Evolutionary conservation across 2,888 invertebrate species (phyloP).

Genomic region (Parasteatoda lunata): DNA sequence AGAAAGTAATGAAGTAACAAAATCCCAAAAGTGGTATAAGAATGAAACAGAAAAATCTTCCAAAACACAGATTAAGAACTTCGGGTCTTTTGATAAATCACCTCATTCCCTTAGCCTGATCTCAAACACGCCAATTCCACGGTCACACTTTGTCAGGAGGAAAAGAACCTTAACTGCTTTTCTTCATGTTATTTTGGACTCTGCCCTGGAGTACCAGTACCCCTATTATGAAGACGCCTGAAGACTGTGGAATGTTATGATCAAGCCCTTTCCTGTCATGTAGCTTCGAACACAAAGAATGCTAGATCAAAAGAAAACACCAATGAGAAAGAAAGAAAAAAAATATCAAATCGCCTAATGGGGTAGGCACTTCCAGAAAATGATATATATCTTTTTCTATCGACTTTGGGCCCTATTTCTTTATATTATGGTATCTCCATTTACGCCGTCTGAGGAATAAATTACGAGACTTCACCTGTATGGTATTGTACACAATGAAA

Average conservation of each 20-base stretch:
- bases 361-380: slow-evolving; percentile 34
- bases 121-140: slow-evolving; percentile 12
- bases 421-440: neutral
- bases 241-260: slow-evolving; percentile 36
- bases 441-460: neutral
- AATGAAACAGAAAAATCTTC: slow-evolving; percentile 10
- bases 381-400: slow-evolving; percentile 35
- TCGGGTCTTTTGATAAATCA: slow-evolving; percentile 41
- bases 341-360: slow-evolving; percentile 32
- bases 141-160: slow-evolving; percentile 45
- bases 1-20: too few relatives aligned
- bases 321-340: slow-evolving; percentile 6
- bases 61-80: slow-evolving; percentile 47
- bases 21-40: too few relatives aligned
- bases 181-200: neutral
- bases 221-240: slow-evolving; percentile 25
- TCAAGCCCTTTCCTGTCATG: slow-evolving; percentile 40
- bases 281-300: slow-evolving; percentile 10
- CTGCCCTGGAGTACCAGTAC: slow-evolving; percentile 13
- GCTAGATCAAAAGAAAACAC: neutral
- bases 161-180: neutral
- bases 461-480: too few relatives aligned
- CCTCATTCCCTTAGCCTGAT: slow-evolving; percentile 9
- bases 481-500: too few relatives aligned
- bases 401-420: slow-evolving; percentile 11